Evolutionary conservation across 2,797 vertebrate genomes (phyloP).

Genomic region (Sebastiscus tertius): DNA sequence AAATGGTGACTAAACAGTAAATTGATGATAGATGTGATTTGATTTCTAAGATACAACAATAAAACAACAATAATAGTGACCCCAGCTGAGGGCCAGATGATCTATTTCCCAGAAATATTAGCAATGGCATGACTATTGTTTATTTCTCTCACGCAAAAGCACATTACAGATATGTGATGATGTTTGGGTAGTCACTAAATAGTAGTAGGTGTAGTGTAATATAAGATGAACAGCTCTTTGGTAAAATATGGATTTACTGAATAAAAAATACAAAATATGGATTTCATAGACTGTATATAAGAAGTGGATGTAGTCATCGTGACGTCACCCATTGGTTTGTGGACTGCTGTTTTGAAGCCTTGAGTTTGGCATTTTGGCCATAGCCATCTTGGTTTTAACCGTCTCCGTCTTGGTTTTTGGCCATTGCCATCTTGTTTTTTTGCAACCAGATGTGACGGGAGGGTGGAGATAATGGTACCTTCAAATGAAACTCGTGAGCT

Average conservation of each 20-base stretch:
- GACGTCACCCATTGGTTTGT: no score
- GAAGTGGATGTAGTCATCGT: no score
- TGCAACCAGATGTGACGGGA: no score
- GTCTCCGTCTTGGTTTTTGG: accelerated
- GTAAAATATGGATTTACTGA: background rate
- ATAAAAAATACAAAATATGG: no score
- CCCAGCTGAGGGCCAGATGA: background rate
- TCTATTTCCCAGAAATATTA: background rate
- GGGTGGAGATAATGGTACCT: no score
- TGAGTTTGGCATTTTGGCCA: no score
- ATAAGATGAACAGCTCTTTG: background rate
- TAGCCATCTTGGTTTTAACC: no score
- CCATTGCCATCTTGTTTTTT: no score
- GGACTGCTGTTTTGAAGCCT: no score
- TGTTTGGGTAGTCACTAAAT: background rate
- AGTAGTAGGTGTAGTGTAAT: background rate
- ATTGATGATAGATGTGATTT: background rate
- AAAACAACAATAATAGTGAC: background rate
- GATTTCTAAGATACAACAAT: background rate
- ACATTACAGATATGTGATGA: background rate
- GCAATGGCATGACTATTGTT: background rate
- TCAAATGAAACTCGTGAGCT: no score
- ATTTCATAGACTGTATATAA: no score
- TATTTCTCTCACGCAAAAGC: background rate
- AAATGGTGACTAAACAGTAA: background rate